Percentiles rank a stretch among this genome's conserved stretches.
Evolutionary conservation across 2,888 invertebrate species (phyloP).

Genomic region (Pteria penguin): DNA sequence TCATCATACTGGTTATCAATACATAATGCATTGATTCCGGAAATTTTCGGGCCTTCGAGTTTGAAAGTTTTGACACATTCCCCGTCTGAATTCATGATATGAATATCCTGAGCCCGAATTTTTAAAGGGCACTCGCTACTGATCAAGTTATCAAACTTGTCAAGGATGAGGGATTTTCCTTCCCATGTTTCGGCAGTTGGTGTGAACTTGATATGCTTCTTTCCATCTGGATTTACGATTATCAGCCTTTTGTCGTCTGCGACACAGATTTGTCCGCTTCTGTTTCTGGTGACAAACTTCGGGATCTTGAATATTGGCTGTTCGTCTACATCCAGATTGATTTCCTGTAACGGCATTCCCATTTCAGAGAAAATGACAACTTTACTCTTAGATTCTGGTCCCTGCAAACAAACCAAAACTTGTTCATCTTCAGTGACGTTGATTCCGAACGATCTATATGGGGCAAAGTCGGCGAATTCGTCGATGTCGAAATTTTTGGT

Average conservation of each 20-base stretch:
- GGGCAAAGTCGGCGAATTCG: slow-evolving; percentile 29
- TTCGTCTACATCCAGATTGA: neutral
- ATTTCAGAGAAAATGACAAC: slow-evolving; percentile 25
- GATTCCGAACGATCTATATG: slow-evolving; percentile 18
- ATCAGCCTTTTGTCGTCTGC: slow-evolving; percentile 15
- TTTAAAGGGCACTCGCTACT: slow-evolving; percentile 24
- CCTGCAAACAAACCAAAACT: slow-evolving; percentile 20
- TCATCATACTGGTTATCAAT: slow-evolving; percentile 33
- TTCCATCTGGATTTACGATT: slow-evolving; percentile 20
- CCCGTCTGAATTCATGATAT: slow-evolving; percentile 17
- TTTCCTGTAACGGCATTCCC: slow-evolving; percentile 33
- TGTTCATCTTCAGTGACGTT: slow-evolving; percentile 25
- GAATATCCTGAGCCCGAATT: slow-evolving; percentile 18
- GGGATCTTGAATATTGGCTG: slow-evolving; percentile 33
- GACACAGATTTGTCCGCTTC: slow-evolving; percentile 23
- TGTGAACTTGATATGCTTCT: slow-evolving; percentile 8
- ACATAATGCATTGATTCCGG: slow-evolving; percentile 25
- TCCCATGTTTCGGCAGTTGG: slow-evolving; percentile 26
- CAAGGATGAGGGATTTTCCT: slow-evolving; percentile 24
- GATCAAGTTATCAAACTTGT: slow-evolving; percentile 29
- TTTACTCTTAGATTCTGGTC: slow-evolving; percentile 13
- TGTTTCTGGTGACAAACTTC: slow-evolving; percentile 18
- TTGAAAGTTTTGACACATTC: slow-evolving; percentile 24
- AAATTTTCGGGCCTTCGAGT: slow-evolving; percentile 23
- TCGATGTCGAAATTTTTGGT: slow-evolving; percentile 16